A percentile compares a stretch with the other conserved stretches of the same genome.
Conservation (phyloP, 2,113 vertebrate species). For the Candoia aspera region DNA sequence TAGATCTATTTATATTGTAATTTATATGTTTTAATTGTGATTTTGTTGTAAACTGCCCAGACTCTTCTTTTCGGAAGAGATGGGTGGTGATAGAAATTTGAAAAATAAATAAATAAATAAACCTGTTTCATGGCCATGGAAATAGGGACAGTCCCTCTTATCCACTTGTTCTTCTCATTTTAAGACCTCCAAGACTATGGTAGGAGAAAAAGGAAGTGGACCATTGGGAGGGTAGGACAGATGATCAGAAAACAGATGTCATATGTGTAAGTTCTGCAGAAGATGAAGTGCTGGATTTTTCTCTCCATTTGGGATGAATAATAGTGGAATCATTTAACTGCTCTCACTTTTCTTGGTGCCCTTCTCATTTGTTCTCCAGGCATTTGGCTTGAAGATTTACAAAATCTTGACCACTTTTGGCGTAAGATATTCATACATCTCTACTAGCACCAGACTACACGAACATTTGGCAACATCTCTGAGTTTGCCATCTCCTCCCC, state of each 20-base stretch:
- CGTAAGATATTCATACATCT: neutral
- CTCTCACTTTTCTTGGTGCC: neutral
- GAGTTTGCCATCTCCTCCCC: neutral
- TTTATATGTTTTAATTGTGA: no score
- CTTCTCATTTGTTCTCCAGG: neutral
- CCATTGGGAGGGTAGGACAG: neutral
- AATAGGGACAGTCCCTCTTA: neutral
- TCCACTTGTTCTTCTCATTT: no score
- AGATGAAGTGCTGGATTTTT: neutral
- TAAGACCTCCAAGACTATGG: no score
- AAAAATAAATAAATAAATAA: no score
- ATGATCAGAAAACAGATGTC: neutral
- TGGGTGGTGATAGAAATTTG: no score
- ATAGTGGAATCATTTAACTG: neutral
- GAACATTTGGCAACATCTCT: neutral
- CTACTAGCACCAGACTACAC: neutral
- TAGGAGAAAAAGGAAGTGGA: no score
- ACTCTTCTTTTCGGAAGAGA: no score
- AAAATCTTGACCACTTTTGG: neutral
- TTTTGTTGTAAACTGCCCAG: no score
- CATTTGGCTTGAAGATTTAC: neutral
- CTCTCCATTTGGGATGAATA: neutral
- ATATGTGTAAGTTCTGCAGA: neutral
- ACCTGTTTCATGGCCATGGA: neutral
- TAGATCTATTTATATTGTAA: no score